phyloP scores from a whole-genome alignment of 2,797 vertebrate genomes.

The Masticophis lateralis region DNA sequence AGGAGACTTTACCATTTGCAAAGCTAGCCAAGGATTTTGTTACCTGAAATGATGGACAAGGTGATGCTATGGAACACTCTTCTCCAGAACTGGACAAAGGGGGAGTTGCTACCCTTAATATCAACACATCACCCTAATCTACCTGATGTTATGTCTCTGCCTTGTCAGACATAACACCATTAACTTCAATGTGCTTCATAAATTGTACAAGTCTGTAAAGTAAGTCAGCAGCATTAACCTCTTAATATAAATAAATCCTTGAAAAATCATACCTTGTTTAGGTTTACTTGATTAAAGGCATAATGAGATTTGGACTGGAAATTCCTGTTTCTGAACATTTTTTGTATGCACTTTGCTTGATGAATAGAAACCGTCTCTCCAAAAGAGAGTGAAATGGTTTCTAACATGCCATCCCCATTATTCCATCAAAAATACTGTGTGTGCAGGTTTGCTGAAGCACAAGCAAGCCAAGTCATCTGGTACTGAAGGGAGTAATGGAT shows the following conservation, averaged over 20 bases:
- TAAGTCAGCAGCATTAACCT: neutral
- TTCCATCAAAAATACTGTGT: conserved; percentile 7
- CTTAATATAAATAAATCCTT: neutral
- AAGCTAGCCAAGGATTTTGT: neutral
- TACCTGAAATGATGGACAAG: neutral
- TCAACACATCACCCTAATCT: neutral
- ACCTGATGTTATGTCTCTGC: neutral
- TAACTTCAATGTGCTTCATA: neutral
- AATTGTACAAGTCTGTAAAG: neutral
- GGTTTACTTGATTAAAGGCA: neutral
- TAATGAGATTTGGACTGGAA: neutral
- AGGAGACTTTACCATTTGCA: neutral
- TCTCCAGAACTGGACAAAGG: neutral
- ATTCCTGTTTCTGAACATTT: neutral
- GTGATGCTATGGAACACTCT: neutral
- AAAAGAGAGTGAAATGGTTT: neutral
- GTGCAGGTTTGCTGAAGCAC: conserved; percentile 2
- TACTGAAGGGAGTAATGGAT: conserved; percentile 22
- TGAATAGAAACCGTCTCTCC: neutral
- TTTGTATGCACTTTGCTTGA: neutral
- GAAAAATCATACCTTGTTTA: neutral
- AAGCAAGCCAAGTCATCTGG: conserved; percentile 20
- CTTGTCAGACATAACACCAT: neutral
- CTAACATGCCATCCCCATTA: neutral
- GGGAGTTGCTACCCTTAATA: neutral